A percentile compares a stretch with the other conserved stretches of the same genome.
Conservation (phyloP, 2,113 vertebrate genomes). For the Spea bombifrons region DNA sequence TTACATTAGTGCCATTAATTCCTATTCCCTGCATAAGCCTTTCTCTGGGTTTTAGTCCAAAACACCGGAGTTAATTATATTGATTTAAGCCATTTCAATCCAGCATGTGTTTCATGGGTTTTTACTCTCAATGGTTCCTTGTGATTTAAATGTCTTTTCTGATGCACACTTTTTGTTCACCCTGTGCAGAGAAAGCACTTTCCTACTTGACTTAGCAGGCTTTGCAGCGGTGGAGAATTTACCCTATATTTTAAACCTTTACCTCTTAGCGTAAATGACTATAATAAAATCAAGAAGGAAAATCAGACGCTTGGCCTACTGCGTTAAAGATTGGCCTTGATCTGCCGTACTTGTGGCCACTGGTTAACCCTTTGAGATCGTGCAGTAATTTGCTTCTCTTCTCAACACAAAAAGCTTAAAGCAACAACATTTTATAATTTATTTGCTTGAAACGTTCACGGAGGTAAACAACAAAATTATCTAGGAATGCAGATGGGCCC, state of each 20-base stretch:
- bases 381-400: no score
- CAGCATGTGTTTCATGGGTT: conserved; percentile 62
- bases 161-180: conserved; percentile 61
- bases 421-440: no score
- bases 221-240: conserved; percentile 15
- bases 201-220: conserved; percentile 48
- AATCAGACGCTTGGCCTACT: background rate
- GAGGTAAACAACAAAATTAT: no score
- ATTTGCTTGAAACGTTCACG: no score
- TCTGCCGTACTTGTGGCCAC: background rate
- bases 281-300: conserved; percentile 1
- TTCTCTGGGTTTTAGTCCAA: conserved; percentile 70
- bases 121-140: conserved; percentile 59
- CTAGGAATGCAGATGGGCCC: no score
- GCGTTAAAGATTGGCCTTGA: background rate
- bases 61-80: conserved; percentile 66
- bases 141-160: conserved; percentile 65
- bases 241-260: conserved; percentile 30
- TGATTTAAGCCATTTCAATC: conserved; percentile 65
- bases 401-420: no score
- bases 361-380: background rate
- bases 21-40: conserved; percentile 66
- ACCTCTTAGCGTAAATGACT: background rate
- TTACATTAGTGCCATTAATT: conserved; percentile 70
- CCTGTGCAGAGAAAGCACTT: conserved; percentile 55